Base-by-base conservation (phyloP, 2,113 vertebrate genomes). In the Formicarius rufipectus region DNA sequence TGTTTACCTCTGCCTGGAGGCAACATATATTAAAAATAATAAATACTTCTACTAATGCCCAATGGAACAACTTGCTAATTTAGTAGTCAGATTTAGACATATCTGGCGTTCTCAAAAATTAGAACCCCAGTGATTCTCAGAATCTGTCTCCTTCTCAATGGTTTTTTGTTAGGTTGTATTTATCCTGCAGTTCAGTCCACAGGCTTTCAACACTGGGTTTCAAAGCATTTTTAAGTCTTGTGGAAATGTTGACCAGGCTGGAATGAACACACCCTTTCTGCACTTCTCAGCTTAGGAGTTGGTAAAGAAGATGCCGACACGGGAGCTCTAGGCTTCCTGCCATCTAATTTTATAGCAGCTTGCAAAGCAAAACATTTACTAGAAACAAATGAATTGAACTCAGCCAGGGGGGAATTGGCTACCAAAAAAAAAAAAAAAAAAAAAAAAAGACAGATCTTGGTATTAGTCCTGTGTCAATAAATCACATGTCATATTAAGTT, bases 331-430 rank as follows among this genome's bases (percentile, higher is more conserved):
- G 96, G 90, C 95, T 93, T 86, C 85, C 39, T 95, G 95, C 93
- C 96, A 94, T 94, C 73, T 94, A 90, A 93, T 97, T 95, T 96
- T 96, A 84, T 80, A 91, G 88, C 92, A 92, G 80, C 94, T 88
- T 50, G 2, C 60, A 95, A 95, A 79, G 53, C 80, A 91, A 87
- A 47, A 95, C 77, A 79, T 94, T 89, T 76, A 79, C 58, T 80
- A 80, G 89, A 91, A 77, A 83, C 75, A 91, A 93, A 81, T 82
- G 83, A 90, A 53, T 84, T 76, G 12, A 92, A 84, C 56, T 92
- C 76, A 94, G 52, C 40, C 86, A 79, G 90, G 49, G 1, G 69
- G 28, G 77, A 89, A 76, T 76, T 87, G 31, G 53, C 74, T 89
- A 95, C 69, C 47, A 56, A 83, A 90, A 80, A 71, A 60, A 12